These are phyloP conservation scores for Embiotoca jacksoni DNA, from an alignment of 2,113 vertebrate species.

Conservation along the genomic window DNA sequence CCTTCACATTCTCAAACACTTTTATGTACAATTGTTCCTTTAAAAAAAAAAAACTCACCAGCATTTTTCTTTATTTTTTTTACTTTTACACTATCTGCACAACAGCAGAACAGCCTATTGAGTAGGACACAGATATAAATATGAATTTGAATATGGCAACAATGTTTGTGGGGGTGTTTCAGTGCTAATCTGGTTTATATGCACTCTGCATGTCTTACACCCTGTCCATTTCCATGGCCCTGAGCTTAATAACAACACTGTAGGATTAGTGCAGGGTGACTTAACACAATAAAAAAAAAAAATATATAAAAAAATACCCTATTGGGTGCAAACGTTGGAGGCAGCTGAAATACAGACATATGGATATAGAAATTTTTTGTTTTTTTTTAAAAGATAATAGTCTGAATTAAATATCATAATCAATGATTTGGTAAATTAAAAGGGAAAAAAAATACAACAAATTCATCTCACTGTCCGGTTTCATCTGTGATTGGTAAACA, in stretches of 20 bases:
- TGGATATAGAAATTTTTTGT: slow-evolving; percentile 11
- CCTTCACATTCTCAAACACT: slow-evolving; percentile 7
- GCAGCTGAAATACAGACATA: slow-evolving; percentile 35
- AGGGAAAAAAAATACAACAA: neutral
- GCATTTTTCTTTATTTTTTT: slow-evolving; percentile 3
- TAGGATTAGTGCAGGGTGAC: slow-evolving; percentile 83
- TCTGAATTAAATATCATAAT: slow-evolving; percentile 23
- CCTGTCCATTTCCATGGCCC: slow-evolving; percentile 80
- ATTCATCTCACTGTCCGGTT: neutral
- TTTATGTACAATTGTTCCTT: slow-evolving; percentile 29
- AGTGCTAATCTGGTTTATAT: slow-evolving; percentile 82
- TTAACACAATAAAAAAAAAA: slow-evolving; percentile 78
- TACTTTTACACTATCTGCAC: slow-evolving; percentile 36
- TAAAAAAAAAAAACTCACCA: slow-evolving; percentile 30
- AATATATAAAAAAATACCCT: slow-evolving; percentile 25
- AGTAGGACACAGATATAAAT: slow-evolving; percentile 71
- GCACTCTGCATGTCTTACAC: slow-evolving; percentile 79
- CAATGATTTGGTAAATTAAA: neutral
- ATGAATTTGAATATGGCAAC: slow-evolving; percentile 78
- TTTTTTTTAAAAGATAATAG: neutral
- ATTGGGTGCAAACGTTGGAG: slow-evolving; percentile 50
- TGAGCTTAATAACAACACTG: slow-evolving; percentile 83
- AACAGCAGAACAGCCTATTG: slow-evolving; percentile 62
- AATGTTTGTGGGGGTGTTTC: slow-evolving; percentile 79
- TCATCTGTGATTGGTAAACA: slow-evolving; percentile 28